phyloP scores from a whole-genome alignment of 2,797 vertebrate genomes.

The Miichthys miiuy region DNA sequence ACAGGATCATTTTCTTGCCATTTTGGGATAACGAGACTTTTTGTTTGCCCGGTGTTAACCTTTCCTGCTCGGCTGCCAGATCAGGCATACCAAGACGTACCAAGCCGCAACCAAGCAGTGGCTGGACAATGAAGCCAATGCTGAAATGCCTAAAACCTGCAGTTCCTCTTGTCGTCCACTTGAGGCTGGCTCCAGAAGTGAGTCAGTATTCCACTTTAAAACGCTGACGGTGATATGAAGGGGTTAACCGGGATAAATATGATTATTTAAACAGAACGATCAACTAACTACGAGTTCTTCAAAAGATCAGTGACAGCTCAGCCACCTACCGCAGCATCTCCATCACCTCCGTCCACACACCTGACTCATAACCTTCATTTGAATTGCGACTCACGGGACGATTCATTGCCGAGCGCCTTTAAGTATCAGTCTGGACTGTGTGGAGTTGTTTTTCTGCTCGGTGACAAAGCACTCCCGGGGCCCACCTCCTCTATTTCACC shows the following conservation, averaged over 20 bases:
- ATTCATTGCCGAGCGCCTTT: neutral
- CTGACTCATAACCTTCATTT: constrained; percentile 40
- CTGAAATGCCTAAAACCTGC: too few species aligned
- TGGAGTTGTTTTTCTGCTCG: constrained; percentile 43
- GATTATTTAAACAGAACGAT: neutral
- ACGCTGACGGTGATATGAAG: neutral
- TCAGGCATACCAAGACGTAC: too few species aligned
- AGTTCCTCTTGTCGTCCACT: too few species aligned
- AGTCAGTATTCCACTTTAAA: constrained; percentile 19
- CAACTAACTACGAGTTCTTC: neutral
- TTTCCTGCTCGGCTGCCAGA: too few species aligned
- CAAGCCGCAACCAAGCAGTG: too few species aligned
- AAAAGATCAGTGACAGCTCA: constrained; percentile 14
- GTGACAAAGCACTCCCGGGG: constrained; percentile 56
- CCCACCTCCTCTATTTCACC: constrained; percentile 63
- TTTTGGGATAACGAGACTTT: too few species aligned
- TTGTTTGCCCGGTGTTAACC: too few species aligned
- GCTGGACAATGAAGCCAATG: too few species aligned
- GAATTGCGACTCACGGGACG: constrained; percentile 8
- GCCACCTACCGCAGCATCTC: neutral
- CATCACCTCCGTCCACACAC: neutral
- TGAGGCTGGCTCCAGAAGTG: too few species aligned
- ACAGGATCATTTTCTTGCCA: too few species aligned
- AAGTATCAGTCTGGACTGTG: neutral
- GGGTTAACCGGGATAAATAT: constrained; percentile 11